phyloP scores from a whole-genome alignment of 1,140 invertebrate species.

The Heliothis subflexa region DNA sequence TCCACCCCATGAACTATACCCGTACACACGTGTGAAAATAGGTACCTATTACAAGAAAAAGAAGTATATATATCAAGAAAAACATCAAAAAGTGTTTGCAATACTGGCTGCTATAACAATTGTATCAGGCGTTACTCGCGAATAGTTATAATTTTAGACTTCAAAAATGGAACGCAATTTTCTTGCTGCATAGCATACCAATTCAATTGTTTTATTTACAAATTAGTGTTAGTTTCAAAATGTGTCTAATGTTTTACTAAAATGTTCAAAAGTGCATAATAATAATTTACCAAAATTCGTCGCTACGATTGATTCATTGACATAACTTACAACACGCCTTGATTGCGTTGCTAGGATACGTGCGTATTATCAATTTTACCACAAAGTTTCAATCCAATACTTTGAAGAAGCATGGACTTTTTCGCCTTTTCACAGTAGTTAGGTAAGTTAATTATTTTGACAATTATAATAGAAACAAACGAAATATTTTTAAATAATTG shows the following conservation, averaged over 20 bases:
- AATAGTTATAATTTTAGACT: background rate
- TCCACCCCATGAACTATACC: slow-evolving; percentile 27
- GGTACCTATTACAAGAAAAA: slow-evolving; percentile 17
- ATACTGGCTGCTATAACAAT: slow-evolving; percentile 17
- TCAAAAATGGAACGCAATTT: slow-evolving; percentile 1
- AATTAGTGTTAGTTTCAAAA: background rate
- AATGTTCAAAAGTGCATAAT: background rate
- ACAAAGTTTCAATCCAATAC: slow-evolving; percentile 40
- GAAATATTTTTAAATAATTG: background rate
- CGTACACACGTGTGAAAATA: slow-evolving; percentile 34
- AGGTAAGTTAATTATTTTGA: slow-evolving; percentile 49
- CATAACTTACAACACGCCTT: slow-evolving; percentile 31
- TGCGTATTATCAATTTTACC: slow-evolving; percentile 56
- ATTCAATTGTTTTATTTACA: slow-evolving; percentile 10
- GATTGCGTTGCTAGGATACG: slow-evolving; percentile 74
- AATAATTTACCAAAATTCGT: slow-evolving; percentile 14
- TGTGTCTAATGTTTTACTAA: background rate
- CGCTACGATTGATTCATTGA: slow-evolving; percentile 8
- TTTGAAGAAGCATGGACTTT: slow-evolving; percentile 9
- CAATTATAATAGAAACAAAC: background rate
- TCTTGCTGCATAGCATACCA: no score
- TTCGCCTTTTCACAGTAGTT: background rate
- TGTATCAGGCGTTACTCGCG: slow-evolving; percentile 1
- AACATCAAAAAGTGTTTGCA: background rate
- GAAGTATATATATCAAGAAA: background rate